phyloP scores from a whole-genome alignment of 2,888 invertebrate genomes.

The Trilocha varians region DNA sequence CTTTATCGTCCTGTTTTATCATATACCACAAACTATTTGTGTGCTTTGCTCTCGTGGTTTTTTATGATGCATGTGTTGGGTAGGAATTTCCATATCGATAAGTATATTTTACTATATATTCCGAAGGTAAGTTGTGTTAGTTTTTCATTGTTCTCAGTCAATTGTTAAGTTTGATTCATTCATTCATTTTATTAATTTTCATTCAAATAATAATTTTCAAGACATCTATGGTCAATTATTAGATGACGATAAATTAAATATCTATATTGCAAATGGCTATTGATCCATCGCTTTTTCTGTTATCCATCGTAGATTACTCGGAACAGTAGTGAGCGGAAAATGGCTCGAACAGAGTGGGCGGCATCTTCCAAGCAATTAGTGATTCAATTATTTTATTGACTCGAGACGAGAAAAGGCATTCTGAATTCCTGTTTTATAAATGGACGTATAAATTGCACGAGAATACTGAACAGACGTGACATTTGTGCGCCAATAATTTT shows the following conservation, averaged over 20 bases:
- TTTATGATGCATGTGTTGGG: not conserved
- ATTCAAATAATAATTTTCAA: too few relatives aligned
- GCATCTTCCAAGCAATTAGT: slow-evolving; percentile 4
- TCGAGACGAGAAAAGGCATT: not conserved
- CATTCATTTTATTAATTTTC: too few relatives aligned
- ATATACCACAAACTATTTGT: slow-evolving; percentile 1
- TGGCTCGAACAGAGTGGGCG: slow-evolving; percentile 1
- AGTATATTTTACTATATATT: too few relatives aligned
- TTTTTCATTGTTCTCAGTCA: too few relatives aligned
- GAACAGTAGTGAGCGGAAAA: slow-evolving; percentile 2
- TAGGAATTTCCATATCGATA: not conserved
- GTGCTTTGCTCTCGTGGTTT: slow-evolving; percentile 7
- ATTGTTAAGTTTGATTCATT: too few relatives aligned
- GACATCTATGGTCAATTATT: too few relatives aligned
- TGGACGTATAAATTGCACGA: not conserved
- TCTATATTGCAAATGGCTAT: too few relatives aligned
- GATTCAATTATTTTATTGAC: slow-evolving; percentile 4
- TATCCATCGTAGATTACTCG: not conserved
- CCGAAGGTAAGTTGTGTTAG: too few relatives aligned
- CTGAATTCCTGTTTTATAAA: not conserved
- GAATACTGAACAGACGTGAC: not conserved
- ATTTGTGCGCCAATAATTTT: not conserved
- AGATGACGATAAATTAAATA: too few relatives aligned
- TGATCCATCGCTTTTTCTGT: not conserved
- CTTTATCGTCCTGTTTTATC: not conserved